Evolutionary conservation across 2,113 vertebrate genomes (phyloP).

Genomic region (Proteles cristata): DNA sequence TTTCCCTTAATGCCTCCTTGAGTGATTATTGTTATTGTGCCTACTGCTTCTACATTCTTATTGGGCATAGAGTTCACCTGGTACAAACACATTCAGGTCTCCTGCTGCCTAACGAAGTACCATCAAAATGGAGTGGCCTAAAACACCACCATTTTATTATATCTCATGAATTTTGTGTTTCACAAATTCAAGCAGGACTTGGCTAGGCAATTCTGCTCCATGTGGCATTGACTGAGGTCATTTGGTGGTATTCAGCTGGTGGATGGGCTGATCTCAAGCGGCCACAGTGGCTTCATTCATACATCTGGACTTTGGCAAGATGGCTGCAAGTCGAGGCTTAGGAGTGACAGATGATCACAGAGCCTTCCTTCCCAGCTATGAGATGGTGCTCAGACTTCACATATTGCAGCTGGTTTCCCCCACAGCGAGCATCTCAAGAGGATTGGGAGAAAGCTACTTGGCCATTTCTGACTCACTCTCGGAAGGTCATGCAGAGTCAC

Average conservation of each 20-base stretch:
- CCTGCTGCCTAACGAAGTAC: not conserved
- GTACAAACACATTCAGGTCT: not conserved
- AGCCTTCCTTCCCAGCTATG: not conserved
- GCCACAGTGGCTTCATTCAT: not conserved
- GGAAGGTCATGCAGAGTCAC: not conserved
- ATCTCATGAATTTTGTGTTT: not conserved
- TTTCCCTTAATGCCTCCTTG: not conserved
- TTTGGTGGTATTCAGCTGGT: not conserved
- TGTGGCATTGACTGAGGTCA: not conserved
- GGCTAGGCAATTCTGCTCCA: not conserved
- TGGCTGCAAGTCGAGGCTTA: not conserved
- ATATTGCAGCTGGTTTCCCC: not conserved
- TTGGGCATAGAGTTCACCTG: not conserved
- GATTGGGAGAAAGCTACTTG: not conserved
- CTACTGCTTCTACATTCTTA: not conserved
- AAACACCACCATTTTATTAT: not conserved
- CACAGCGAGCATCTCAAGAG: not conserved
- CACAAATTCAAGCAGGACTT: not conserved
- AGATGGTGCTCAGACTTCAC: not conserved
- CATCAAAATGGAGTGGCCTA: slow-evolving; percentile 22
- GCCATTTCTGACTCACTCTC: not conserved
- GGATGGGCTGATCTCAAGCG: too few relatives aligned
- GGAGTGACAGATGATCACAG: not conserved
- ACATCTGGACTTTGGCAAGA: not conserved
- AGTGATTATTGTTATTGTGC: not conserved